Conservation (phyloP, 2,113 vertebrate species). For the Abramis brama region DNA sequence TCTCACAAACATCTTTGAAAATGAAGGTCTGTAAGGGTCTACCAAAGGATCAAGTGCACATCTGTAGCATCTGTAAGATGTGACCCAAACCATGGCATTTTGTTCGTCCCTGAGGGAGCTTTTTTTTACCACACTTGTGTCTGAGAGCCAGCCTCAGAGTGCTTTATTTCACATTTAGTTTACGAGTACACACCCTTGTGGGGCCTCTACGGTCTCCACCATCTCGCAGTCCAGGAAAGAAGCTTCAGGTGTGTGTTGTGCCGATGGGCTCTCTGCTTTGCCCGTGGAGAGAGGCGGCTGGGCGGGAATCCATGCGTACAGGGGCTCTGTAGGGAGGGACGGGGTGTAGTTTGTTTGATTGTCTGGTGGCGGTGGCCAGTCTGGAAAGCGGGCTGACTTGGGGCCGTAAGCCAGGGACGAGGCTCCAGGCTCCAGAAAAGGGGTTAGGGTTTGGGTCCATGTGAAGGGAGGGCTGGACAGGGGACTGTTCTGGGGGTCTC, state of each 20-base stretch:
- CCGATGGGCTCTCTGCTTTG: neutral
- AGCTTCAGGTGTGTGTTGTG: slow-evolving; percentile 76
- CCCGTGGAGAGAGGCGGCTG: slow-evolving; percentile 47
- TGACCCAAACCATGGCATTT: neutral
- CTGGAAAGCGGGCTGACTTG: slow-evolving; percentile 72
- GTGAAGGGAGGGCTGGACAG: slow-evolving; percentile 64
- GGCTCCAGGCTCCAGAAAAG: slow-evolving; percentile 72
- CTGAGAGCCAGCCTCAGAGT: slow-evolving; percentile 54
- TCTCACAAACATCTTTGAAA: slow-evolving; percentile 6
- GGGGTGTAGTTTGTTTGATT: slow-evolving; percentile 14
- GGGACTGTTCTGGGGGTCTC: slow-evolving; percentile 50
- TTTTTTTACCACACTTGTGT: slow-evolving; percentile 18
- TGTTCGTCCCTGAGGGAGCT: slow-evolving; percentile 48
- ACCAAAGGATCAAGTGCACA: slow-evolving; percentile 63
- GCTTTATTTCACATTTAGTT: slow-evolving; percentile 74
- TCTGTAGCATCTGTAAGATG: slow-evolving; percentile 64
- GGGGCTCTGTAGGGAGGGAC: slow-evolving; percentile 62
- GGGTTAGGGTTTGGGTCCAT: slow-evolving; percentile 68
- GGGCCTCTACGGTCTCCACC: slow-evolving; percentile 96
- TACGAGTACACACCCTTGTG: slow-evolving; percentile 93
- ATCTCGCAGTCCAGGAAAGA: slow-evolving; percentile 91
- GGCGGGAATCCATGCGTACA: slow-evolving; percentile 73
- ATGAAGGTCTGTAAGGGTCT: slow-evolving; percentile 41
- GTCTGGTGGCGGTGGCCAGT: slow-evolving; percentile 69
- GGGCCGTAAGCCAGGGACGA: slow-evolving; percentile 62